Conservation (phyloP, 2,888 invertebrate species). For the Ommatoiulus sabulosus region DNA sequence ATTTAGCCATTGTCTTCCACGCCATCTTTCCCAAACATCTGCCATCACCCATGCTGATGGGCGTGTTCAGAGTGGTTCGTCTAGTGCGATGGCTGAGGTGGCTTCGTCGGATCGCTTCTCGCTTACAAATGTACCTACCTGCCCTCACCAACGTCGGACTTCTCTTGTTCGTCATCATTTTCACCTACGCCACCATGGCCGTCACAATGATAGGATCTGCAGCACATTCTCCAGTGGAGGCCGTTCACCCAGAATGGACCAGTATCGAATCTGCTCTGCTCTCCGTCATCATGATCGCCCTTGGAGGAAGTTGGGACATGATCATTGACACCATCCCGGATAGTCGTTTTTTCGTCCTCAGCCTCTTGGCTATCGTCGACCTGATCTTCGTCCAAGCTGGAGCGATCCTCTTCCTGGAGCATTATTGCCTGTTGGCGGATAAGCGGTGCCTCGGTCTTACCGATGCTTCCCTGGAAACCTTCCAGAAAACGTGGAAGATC, state of each 20-base stretch:
- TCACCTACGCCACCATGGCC: neutral
- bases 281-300: neutral
- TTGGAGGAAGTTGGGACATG: neutral
- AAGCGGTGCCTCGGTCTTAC: constrained; percentile 41
- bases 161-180: neutral
- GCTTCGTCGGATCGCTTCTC: neutral
- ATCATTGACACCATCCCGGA: too few species aligned
- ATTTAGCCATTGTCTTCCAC: neutral
- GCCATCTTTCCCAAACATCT: neutral
- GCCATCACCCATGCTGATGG: neutral
- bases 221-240: neutral
- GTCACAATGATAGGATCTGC: neutral
- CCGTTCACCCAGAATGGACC: neutral
- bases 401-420: constrained; percentile 51
- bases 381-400: constrained; percentile 47
- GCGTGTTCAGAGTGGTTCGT: constrained; percentile 24
- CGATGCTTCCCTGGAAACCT: constrained; percentile 49
- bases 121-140: neutral
- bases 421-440: neutral
- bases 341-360: neutral
- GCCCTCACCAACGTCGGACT: constrained; percentile 29
- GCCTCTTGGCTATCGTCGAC: neutral
- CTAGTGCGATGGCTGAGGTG: neutral
- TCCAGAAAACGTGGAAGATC: constrained; percentile 47
- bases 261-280: neutral